Conservation (phyloP, 2,888 invertebrate genomes). For the Auanema freiburgensis region DNA sequence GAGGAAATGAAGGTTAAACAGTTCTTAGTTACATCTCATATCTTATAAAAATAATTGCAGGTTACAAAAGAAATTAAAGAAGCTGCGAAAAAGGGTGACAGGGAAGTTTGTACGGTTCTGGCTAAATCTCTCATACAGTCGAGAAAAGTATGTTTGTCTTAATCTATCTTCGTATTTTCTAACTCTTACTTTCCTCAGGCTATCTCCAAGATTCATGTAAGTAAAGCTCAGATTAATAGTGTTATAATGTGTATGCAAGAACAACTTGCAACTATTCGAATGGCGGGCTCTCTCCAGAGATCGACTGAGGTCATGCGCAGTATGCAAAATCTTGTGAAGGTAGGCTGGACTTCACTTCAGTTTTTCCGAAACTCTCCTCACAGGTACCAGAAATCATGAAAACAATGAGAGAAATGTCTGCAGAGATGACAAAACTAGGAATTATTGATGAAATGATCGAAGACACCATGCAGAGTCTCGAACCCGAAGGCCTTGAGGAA, state of each 20-base stretch:
- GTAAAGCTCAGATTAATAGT: slow-evolving; percentile 95
- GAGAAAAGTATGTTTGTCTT: slow-evolving; percentile 65
- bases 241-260: slow-evolving; percentile 96
- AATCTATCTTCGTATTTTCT: background rate
- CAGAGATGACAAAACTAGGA: slow-evolving; percentile 94
- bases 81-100: slow-evolving; percentile 90
- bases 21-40: too few relatives aligned
- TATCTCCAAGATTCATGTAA: slow-evolving; percentile 85
- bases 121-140: slow-evolving; percentile 62
- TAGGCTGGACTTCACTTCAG: slow-evolving; percentile 6
- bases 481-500: slow-evolving; percentile 88
- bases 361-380: slow-evolving; percentile 64
- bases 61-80: slow-evolving; percentile 87
- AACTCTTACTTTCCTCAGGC: slow-evolving; percentile 73
- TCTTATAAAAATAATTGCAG: slow-evolving; percentile 26
- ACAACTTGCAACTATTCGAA: slow-evolving; percentile 84
- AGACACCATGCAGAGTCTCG: slow-evolving; percentile 87
- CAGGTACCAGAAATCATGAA: slow-evolving; percentile 88
- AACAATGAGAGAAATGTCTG: slow-evolving; percentile 95
- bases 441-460: slow-evolving; percentile 99
- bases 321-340: slow-evolving; percentile 79
- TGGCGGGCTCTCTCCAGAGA: slow-evolving; percentile 74
- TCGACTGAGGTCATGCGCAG: slow-evolving; percentile 98
- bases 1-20: slow-evolving; percentile 85
- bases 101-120: slow-evolving; percentile 79